Conservation (phyloP, 2,113 vertebrate species). For the Crotalus horridus region DNA sequence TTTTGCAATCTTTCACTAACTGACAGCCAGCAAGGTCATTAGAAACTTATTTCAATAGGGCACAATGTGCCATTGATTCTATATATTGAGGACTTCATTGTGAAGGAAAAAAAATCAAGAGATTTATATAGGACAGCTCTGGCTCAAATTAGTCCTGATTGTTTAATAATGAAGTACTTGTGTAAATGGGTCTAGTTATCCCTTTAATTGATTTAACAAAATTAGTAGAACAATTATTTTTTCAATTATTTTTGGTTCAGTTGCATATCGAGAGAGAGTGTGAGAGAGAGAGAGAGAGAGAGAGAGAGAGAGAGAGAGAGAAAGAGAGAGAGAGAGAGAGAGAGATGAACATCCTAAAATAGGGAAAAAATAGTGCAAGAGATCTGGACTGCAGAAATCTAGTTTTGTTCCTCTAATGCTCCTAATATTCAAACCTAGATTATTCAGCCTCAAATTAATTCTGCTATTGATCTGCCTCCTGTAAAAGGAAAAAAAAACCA, state of each 20-base stretch:
- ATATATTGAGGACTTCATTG: neutral
- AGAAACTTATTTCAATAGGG: neutral
- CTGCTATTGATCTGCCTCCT: conserved; percentile 31
- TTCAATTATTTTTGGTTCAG: neutral
- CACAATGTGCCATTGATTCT: neutral
- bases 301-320: too few relatives aligned
- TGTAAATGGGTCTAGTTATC: neutral
- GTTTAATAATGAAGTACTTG: neutral
- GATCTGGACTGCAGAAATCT: too few relatives aligned
- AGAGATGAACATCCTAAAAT: neutral
- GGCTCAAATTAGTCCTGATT: neutral
- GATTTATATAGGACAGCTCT: too few relatives aligned
- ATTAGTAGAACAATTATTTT: neutral
- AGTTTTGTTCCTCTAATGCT: conserved; percentile 18
- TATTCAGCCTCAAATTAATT: conserved; percentile 43
- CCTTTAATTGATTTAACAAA: neutral
- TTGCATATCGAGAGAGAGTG: neutral
- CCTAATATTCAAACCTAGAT: neutral
- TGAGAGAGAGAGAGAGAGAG: too few relatives aligned
- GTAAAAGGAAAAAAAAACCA: neutral
- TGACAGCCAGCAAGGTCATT: neutral
- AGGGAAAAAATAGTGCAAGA: too few relatives aligned
- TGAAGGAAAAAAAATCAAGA: neutral
- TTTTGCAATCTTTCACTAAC: neutral
- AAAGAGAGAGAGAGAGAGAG: too few relatives aligned